These are phyloP conservation scores for Propithecus coquereli DNA, from an alignment of 2,113 vertebrate species.

Conservation along the genomic window DNA sequence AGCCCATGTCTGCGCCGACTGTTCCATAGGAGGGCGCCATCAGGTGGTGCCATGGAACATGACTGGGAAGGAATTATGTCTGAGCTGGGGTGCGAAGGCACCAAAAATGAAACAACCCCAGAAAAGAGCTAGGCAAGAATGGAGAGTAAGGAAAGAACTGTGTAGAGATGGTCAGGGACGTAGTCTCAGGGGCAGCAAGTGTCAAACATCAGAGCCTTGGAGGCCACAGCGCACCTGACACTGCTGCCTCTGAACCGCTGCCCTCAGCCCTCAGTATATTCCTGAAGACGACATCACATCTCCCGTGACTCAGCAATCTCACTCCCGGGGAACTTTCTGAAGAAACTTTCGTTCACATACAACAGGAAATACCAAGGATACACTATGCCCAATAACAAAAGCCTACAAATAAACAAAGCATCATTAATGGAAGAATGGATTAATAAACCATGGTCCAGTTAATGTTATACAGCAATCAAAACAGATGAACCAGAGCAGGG, in stretches of 20 bases:
- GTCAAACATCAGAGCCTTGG: background rate
- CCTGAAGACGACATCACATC: fast-evolving
- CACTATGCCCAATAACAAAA: background rate
- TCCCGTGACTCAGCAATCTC: background rate
- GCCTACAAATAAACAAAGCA: background rate
- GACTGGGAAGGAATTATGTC: background rate
- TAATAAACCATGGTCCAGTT: background rate
- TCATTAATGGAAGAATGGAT: background rate
- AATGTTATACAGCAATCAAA: background rate
- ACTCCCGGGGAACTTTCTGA: background rate
- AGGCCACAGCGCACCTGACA: fast-evolving
- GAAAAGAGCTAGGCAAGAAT: background rate
- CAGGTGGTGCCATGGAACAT: fast-evolving
- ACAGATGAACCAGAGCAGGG: fast-evolving
- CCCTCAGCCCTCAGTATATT: background rate
- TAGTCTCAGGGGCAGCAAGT: background rate
- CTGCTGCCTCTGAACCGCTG: background rate
- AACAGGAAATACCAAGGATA: too few relatives aligned
- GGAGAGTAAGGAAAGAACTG: fast-evolving
- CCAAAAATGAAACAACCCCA: background rate
- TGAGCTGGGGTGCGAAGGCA: background rate
- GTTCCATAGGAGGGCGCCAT: background rate
- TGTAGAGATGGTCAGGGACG: fast-evolving
- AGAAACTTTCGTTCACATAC: fast-evolving
- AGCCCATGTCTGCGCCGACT: background rate